Base-by-base conservation (phyloP, 2,113 vertebrate genomes). In the Lycaon pictus region DNA sequence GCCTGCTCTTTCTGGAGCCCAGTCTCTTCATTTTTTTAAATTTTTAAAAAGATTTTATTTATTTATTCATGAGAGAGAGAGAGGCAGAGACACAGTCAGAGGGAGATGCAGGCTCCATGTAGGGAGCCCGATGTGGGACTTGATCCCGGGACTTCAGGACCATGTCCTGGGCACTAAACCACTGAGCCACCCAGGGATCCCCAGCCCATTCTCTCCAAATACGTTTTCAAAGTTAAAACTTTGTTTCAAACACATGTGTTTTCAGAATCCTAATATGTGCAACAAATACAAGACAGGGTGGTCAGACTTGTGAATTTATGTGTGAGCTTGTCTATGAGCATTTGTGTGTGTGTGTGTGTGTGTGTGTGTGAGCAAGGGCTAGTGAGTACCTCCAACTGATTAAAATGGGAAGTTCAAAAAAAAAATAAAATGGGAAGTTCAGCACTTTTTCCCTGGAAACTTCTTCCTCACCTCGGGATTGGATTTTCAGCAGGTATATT, bases 191-290 rank as follows among this genome's bases (percentile, higher is more conserved):
- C 43, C 6, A 43, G 43, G 43, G 43, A 43, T 43, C 43, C 43
- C 5, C 43, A 43, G 43, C 43, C 43, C 43, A 43, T 4, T 27
- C 20, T 94, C 6, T 58, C 92, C 55, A 85, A 10, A 56, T 53
- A 29, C 8, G 23, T 77, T 87, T 79, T 80, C 37, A 65, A 95
- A 74, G 6, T 22, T 43, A 87, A 93, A 81, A 20, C 12, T 74
- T 94, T 12, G 60, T 77, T 77, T 77, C 35, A 58, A 51, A 80
- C 22, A 88, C 60, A 67, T 25, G 7, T 86, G 19, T 88, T 88
- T 94, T 69, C 32, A 43, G 43, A 93, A 81, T 69, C 16, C 20
- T 17, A 35, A 65, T 63, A 85, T 19, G 27, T 72, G 25, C 35
- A 81, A 55, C 43, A 95, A 35, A 90, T 25, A 58, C 22, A 85